A percentile compares a stretch with the other conserved stretches of the same genome.
phyloP scores from a whole-genome alignment of 2,113 vertebrate species.

The Shinisaurus crocodilurus region DNA sequence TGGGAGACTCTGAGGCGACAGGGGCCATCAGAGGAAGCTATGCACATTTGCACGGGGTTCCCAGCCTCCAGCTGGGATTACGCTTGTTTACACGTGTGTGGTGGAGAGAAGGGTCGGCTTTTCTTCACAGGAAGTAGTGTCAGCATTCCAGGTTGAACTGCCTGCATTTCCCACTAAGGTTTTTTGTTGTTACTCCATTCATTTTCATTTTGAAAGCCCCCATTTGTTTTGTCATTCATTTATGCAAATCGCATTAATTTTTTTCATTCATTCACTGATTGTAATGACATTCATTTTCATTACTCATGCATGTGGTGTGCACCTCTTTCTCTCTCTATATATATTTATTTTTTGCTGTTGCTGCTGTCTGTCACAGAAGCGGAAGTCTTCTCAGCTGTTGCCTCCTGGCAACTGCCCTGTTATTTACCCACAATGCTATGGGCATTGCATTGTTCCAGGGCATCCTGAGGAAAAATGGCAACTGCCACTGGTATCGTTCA shows the following conservation, averaged over 20 bases:
- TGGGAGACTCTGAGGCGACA: too few relatives aligned
- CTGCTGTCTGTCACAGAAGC: background rate
- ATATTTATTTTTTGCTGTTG: background rate
- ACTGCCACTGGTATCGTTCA: background rate
- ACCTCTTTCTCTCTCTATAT: background rate
- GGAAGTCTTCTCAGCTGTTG: background rate
- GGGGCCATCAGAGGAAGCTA: too few relatives aligned
- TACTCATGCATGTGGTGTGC: background rate
- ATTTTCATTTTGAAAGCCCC: background rate
- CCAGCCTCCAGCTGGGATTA: too few relatives aligned
- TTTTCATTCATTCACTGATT: too few relatives aligned
- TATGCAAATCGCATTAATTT: background rate
- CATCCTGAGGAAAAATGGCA: background rate
- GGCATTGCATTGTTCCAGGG: background rate
- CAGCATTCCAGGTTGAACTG: background rate
- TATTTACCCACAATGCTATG: background rate
- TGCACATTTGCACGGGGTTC: too few relatives aligned
- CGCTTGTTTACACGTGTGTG: too few relatives aligned
- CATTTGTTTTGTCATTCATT: constrained; percentile 9
- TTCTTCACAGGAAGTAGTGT: too few relatives aligned
- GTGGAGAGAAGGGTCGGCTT: too few relatives aligned
- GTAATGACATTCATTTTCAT: background rate
- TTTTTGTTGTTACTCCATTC: background rate
- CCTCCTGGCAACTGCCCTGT: background rate
- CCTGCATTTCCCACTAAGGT: background rate